Evolutionary conservation across 2,888 invertebrate genomes (phyloP), one percentile per base, ranked within the genome.

Genomic region (Drosophila paramelanica): DNA sequence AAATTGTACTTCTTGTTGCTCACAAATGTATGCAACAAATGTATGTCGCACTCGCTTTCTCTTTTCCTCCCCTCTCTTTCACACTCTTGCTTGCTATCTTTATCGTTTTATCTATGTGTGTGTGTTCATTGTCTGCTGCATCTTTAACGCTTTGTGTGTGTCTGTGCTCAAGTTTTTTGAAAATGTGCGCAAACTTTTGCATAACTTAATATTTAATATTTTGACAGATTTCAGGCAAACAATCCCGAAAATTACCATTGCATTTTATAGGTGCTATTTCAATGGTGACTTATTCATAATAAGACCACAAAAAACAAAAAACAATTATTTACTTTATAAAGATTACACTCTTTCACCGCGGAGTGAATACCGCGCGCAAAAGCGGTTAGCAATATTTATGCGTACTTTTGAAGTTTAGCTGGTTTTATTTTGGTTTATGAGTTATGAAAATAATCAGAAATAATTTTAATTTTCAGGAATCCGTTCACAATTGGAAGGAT

Each of bases 1-100:
- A 84, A 85, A 84, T 79, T 73, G 53, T n/a, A 55, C 60, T 59
- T 62, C 60, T 64, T 60, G 38, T 47, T 68, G 69, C 78, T 61
- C 81, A 51, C 66, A 81, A 73, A 76, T 78, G 81, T 81, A 83
- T 81, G 81, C 84, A 77, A 74, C 73, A 77, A 75, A 70, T 75
- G 71, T 75, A 7, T 69, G 76, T 64, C 55, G 55, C 73, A 57
- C 47, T 55, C 42, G 33, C 47, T 39, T 41, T 1, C 8, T 2
- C 13, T 5, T 13, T 33, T 13, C 36, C 23, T 27, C 3, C 20
- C 11, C 33, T 17, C 3, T 5, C 5, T 20, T 20, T 23, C n/a
- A 7, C 11, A 14, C 27, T 7, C 1, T 8, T 5, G 23, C 31
- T 3, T 4, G 11, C 11, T 13, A 5, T 3, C 7, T 27, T 14